phyloP scores from a whole-genome alignment of 2,113 vertebrate genomes.

The Cepphus grylle region DNA sequence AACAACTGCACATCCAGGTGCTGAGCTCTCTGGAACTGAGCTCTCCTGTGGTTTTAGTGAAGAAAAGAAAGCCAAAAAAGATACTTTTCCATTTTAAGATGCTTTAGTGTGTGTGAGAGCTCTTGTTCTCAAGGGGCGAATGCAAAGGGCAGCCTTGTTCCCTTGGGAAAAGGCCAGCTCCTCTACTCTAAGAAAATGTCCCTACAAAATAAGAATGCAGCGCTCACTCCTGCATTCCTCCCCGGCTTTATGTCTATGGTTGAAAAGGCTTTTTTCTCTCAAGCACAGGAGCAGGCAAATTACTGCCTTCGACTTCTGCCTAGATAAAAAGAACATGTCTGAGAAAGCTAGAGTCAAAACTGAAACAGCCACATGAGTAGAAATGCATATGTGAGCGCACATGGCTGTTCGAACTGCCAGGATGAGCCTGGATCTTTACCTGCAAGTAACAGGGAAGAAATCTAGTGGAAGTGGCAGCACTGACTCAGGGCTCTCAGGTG shows the following conservation, averaged over 20 bases:
- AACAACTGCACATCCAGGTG: background rate
- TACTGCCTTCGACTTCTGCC: background rate
- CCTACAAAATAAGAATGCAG: background rate
- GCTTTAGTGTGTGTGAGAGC: background rate
- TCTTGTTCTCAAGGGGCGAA: background rate
- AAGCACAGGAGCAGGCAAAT: background rate
- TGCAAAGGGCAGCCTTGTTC: background rate
- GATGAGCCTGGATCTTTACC: background rate
- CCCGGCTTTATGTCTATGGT: background rate
- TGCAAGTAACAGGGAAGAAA: background rate
- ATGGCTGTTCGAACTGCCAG: background rate
- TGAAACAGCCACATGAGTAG: background rate
- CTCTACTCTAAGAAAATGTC: background rate
- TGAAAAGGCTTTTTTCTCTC: conserved; percentile 5
- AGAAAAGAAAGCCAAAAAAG: background rate
- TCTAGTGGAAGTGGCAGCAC: background rate
- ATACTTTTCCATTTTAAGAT: background rate
- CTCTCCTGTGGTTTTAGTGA: background rate
- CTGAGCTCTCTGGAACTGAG: background rate
- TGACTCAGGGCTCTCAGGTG: background rate
- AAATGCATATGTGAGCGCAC: background rate
- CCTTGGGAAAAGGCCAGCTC: conserved; percentile 22
- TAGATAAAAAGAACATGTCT: background rate
- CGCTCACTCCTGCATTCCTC: background rate
- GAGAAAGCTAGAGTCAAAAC: background rate